Conservation (phyloP, 1,140 invertebrate species). For the Drosophila pseudoobscura region DNA sequence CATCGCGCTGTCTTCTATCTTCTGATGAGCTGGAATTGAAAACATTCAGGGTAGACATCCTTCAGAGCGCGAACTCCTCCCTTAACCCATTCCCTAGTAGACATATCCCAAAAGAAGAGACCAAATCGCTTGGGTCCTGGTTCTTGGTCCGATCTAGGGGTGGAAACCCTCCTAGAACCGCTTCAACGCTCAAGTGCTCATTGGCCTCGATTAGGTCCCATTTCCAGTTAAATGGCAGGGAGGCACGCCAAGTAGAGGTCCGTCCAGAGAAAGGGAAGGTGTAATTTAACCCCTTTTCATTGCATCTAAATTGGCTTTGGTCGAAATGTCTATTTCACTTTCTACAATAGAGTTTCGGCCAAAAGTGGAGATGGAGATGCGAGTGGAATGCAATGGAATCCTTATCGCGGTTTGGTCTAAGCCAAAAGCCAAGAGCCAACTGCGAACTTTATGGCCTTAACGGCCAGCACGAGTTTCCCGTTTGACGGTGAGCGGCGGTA, state of each 20-base stretch:
- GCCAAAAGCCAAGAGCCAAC: conserved; percentile 11
- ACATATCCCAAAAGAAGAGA: not conserved
- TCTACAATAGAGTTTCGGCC: conserved; percentile 23
- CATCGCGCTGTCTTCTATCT: too few relatives aligned
- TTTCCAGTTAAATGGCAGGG: conserved; percentile 32
- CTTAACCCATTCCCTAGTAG: too few relatives aligned
- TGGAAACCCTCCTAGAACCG: conserved; percentile 16
- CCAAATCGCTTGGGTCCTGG: too few relatives aligned
- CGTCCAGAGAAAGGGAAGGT: not conserved
- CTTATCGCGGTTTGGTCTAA: conserved; percentile 58
- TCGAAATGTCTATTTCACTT: conserved; percentile 52
- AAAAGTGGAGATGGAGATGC: not conserved
- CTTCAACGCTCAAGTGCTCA: conserved; percentile 13
- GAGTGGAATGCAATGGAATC: conserved; percentile 38
- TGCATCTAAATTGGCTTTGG: conserved; percentile 36
- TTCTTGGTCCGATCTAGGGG: not conserved
- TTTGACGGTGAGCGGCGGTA: conserved; percentile 33
- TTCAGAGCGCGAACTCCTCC: too few relatives aligned
- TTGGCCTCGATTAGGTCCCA: conserved; percentile 40
- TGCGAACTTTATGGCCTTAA: conserved; percentile 66
- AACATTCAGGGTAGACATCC: too few relatives aligned
- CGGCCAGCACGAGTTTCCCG: conserved; percentile 72
- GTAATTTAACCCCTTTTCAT: conserved; percentile 56
- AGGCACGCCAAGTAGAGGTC: conserved; percentile 25
- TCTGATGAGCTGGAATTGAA: too few relatives aligned